These are phyloP conservation scores for Macrophya alboannulata DNA, from an alignment of 2,888 invertebrate species.

Conservation along the genomic window DNA sequence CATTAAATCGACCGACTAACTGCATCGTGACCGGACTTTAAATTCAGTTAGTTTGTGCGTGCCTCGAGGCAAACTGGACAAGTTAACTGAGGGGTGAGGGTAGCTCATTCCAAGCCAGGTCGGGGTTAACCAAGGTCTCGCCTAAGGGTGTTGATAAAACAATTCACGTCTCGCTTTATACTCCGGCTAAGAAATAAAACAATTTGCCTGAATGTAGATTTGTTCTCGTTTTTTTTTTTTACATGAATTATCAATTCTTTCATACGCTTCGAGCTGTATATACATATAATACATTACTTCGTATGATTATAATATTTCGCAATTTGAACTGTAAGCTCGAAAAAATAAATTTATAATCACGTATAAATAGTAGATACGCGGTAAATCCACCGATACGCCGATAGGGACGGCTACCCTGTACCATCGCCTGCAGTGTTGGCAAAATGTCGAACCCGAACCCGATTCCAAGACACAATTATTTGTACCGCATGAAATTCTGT, in stretches of 20 bases:
- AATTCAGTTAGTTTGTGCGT: constrained; percentile 60
- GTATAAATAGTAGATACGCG: neutral
- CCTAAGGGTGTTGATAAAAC: constrained; percentile 32
- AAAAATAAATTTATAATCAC: neutral
- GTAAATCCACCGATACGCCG: neutral
- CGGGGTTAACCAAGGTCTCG: constrained; percentile 40
- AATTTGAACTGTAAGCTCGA: neutral
- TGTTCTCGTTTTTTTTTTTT: neutral
- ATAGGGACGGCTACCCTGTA: neutral
- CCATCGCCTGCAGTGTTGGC: neutral
- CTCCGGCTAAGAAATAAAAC: neutral
- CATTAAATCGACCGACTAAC: constrained; percentile 73
- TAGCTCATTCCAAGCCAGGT: constrained; percentile 33
- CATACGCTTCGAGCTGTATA: neutral
- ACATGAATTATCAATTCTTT: neutral
- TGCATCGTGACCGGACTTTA: constrained; percentile 71
- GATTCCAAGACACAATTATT: constrained; percentile 16
- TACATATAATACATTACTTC: neutral
- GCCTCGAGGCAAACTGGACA: constrained; percentile 32
- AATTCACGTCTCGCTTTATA: constrained; percentile 20
- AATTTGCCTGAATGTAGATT: neutral
- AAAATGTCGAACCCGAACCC: neutral
- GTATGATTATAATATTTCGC: neutral
- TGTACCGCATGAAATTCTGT: constrained; percentile 19
- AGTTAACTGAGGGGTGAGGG: constrained; percentile 22